These are phyloP conservation scores for Aselliscus stoliczkanus DNA, from an alignment of 2,797 vertebrate genomes.

Conservation along the genomic window DNA sequence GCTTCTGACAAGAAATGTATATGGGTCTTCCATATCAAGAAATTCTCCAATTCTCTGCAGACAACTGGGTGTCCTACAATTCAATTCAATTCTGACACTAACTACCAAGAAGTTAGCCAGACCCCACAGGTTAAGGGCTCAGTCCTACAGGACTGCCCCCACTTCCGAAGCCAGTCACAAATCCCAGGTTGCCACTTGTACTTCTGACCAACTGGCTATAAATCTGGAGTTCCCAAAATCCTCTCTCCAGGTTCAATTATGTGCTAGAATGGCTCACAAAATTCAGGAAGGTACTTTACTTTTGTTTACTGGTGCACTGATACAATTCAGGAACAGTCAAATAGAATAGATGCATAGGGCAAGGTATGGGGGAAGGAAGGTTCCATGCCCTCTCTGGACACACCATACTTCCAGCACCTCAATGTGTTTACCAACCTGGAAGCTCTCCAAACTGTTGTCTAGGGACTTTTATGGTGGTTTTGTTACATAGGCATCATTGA, in stretches of 20 bases:
- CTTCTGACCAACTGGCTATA: neutral
- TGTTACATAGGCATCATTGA: neutral
- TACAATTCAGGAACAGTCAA: neutral
- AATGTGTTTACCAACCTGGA: neutral
- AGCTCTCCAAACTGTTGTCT: neutral
- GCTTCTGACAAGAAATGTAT: neutral
- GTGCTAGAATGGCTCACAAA: neutral
- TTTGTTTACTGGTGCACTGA: neutral
- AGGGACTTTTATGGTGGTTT: neutral
- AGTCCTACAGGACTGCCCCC: neutral
- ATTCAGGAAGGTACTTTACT: neutral
- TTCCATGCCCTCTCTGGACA: neutral
- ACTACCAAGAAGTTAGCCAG: neutral
- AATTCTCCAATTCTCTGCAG: neutral
- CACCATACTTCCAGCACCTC: neutral
- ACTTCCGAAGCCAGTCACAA: neutral
- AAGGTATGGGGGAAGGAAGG: neutral
- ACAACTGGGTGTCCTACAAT: neutral
- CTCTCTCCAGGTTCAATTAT: neutral
- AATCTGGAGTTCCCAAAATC: neutral
- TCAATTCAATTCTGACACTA: neutral
- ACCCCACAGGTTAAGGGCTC: neutral
- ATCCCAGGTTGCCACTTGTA: neutral
- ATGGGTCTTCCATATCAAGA: neutral
- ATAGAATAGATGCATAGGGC: neutral